Conservation (phyloP, 2,113 vertebrate genomes). For the Cheirogaleus medius region DNA sequence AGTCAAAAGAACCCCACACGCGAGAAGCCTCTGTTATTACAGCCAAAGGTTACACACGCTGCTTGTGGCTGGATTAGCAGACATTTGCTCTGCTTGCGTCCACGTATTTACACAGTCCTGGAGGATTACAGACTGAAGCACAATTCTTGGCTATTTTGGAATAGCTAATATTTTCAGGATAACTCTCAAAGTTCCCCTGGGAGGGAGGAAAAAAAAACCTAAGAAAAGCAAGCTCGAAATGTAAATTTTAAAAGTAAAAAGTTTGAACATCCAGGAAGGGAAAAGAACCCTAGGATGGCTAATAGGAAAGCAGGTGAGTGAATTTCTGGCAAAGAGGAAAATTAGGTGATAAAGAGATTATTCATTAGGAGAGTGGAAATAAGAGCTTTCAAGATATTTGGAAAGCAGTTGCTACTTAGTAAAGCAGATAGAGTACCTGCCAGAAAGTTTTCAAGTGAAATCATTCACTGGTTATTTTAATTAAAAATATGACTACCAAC, state of each 20-base stretch:
- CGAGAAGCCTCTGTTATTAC: conserved; percentile 16
- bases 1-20: background rate
- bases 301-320: background rate
- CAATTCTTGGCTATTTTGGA: conserved; percentile 53
- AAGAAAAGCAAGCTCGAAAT: background rate
- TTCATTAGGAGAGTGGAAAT: conserved; percentile 37
- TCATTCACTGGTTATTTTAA: conserved; percentile 67
- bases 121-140: conserved; percentile 55
- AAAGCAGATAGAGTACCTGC: conserved; percentile 47
- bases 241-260: conserved; percentile 1
- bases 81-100: conserved; percentile 47
- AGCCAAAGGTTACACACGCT: conserved; percentile 22
- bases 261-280: background rate
- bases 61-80: conserved; percentile 61
- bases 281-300: background rate
- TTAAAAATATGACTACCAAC: conserved; percentile 65
- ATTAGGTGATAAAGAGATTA: conserved; percentile 36
- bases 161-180: conserved; percentile 49
- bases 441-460: conserved; percentile 67
- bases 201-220: background rate
- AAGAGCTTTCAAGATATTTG: conserved; percentile 26
- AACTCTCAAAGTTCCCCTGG: background rate
- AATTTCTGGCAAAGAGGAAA: conserved; percentile 30
- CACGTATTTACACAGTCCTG: conserved; percentile 61
- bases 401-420: background rate